Conservation (phyloP, 2,797 vertebrate genomes). For the Tinamus major region DNA sequence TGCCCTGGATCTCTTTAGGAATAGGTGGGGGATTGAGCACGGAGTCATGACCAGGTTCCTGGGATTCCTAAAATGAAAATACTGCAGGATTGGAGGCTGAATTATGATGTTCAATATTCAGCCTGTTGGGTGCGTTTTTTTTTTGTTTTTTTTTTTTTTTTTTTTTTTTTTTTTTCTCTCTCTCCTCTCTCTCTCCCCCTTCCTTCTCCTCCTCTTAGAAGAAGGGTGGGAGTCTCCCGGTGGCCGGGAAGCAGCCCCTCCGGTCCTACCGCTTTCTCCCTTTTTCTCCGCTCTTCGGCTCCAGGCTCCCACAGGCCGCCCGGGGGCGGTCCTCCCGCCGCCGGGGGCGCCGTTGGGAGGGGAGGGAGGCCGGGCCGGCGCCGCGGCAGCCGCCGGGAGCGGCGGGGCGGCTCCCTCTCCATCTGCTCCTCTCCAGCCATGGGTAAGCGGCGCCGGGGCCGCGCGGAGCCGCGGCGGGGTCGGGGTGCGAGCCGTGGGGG, state of each 20-base stretch:
- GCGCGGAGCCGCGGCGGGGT: neutral
- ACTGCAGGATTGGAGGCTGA: neutral
- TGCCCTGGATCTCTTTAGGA: neutral
- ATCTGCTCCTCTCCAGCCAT: conserved; percentile 8
- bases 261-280: too few relatives aligned
- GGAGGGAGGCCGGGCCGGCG: neutral
- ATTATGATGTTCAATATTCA: neutral
- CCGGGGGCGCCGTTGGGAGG: conserved; percentile 22
- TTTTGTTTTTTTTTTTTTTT: too few relatives aligned
- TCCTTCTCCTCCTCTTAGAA: too few relatives aligned
- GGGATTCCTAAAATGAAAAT: neutral
- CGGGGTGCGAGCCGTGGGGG: neutral
- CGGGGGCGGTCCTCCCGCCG: neutral
- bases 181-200: too few relatives aligned
- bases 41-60: rapidly evolving
- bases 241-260: too few relatives aligned
- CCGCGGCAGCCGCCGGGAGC: neutral
- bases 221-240: too few relatives aligned
- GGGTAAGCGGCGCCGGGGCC: conserved; percentile 12
- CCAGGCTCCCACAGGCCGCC: too few relatives aligned
- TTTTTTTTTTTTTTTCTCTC: too few relatives aligned
- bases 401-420: neutral
- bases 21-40: neutral
- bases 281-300: too few relatives aligned
- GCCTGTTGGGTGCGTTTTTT: neutral